Conservation (phyloP, 2,888 invertebrate genomes). For the Esperia sulphurella region DNA sequence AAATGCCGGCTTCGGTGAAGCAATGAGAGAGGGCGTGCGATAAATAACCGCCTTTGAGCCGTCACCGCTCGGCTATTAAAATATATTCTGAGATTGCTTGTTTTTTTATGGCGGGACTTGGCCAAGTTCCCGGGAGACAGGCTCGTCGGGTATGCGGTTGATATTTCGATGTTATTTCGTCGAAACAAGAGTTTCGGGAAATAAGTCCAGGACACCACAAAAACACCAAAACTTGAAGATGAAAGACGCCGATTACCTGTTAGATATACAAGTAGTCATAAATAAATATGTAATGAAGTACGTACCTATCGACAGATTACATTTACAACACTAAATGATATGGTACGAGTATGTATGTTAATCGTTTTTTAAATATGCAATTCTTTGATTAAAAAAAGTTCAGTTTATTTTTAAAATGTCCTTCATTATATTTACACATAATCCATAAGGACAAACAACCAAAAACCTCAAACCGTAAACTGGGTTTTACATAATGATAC, state of each 20-base stretch:
- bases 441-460: too few relatives aligned
- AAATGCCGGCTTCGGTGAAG: slow-evolving; percentile 54
- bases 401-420: too few relatives aligned
- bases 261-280: too few relatives aligned
- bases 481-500: background rate
- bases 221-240: too few relatives aligned
- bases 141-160: slow-evolving; percentile 41
- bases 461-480: too few relatives aligned
- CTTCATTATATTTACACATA: too few relatives aligned
- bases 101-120: slow-evolving; percentile 58
- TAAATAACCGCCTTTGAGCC: slow-evolving; percentile 78
- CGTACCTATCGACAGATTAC: too few relatives aligned
- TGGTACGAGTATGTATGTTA: too few relatives aligned
- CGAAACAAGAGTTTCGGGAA: background rate
- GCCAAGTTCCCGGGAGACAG: slow-evolving; percentile 37
- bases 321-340: background rate
- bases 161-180: background rate
- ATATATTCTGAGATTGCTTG: slow-evolving; percentile 71
- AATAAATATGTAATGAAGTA: too few relatives aligned
- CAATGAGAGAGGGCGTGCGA: slow-evolving; percentile 79
- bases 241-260: too few relatives aligned
- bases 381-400: too few relatives aligned
- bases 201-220: background rate
- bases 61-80: slow-evolving; percentile 75
- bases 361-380: too few relatives aligned